phyloP scores from a whole-genome alignment of 2,113 vertebrate species.

The Melospiza georgiana region DNA sequence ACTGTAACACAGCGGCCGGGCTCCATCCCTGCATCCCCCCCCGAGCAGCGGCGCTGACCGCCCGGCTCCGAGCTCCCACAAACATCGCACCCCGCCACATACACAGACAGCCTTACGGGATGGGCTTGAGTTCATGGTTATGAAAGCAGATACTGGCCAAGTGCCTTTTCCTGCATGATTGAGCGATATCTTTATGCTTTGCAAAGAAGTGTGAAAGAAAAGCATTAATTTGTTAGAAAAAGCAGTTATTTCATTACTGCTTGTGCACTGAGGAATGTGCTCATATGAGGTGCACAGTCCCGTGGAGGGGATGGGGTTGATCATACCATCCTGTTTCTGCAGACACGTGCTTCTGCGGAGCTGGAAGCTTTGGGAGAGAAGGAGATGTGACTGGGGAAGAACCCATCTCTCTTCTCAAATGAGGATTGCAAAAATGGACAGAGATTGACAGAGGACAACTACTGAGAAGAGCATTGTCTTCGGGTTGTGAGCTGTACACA shows the following conservation, averaged over 20 bases:
- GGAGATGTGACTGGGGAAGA: background rate
- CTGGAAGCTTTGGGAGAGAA: background rate
- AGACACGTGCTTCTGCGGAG: accelerated
- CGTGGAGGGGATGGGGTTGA: background rate
- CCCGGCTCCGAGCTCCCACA: accelerated
- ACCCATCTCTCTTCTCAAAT: background rate
- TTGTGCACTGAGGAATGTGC: accelerated
- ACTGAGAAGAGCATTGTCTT: background rate
- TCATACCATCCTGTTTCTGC: accelerated
- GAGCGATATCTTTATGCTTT: background rate
- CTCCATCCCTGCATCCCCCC: background rate
- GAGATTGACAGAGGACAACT: background rate
- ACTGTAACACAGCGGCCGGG: slow-evolving; percentile 40
- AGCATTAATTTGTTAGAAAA: background rate
- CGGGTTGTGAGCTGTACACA: accelerated
- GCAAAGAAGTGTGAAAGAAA: background rate
- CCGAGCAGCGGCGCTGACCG: background rate
- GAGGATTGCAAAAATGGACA: background rate
- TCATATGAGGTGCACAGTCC: accelerated
- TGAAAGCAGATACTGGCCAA: accelerated
- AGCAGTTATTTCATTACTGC: background rate
- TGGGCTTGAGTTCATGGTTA: accelerated
- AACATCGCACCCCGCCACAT: accelerated
- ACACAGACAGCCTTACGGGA: accelerated
- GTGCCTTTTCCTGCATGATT: accelerated